Evolutionary conservation across 1,140 invertebrate species (phyloP), one percentile per base, ranked within the genome.

Genomic region (Cotesia glomerata): DNA sequence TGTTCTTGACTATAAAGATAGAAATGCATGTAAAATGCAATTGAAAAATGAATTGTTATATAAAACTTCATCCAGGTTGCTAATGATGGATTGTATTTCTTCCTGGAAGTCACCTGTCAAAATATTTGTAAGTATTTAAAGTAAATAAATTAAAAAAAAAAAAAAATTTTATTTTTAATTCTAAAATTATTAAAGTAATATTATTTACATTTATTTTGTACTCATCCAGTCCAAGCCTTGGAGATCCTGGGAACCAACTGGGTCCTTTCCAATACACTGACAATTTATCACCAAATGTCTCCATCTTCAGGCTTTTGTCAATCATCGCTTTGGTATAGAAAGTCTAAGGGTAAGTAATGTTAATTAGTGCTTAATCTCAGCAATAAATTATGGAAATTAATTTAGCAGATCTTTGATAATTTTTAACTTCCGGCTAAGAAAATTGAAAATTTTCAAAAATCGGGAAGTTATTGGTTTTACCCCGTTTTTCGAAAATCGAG

Each of bases 201-300:
- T 66, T 66, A 52, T 89, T 90, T 89, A 95, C 94, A 77, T 95
- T 91, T 52, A 94, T 87, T 87, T 96, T 94, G 78, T 92, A 90
- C 76, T 91, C 89, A 32, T 92, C 91, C 16, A 91, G 85, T n/a
- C 95, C 95, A 0, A 95, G 89, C 79, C 95, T 89, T 0, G 95
- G 93, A 65, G 89, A 90, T 3, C 95, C 95, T 3, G 95, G 95
- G 62, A 90, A 86, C 95, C 96, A 97, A 76, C 95, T 95, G 0
- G 96, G 96, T 5, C 96, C 95, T 85, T 94, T 95, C 80, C 95
- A 91, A 1, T 95, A 77, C 0, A 92, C 91, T 1, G 89, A 89
- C 0, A 96, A 75, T 79, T 92, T 94, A 76, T 96, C 80, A 62
- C 83, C 79, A 88, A 88, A 88, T 34, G 84, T 86, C 69, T 86